Evolutionary conservation across 2,797 vertebrate genomes (phyloP), one percentile per base, ranked within the genome.

Genomic region (Mareca penelope): DNA sequence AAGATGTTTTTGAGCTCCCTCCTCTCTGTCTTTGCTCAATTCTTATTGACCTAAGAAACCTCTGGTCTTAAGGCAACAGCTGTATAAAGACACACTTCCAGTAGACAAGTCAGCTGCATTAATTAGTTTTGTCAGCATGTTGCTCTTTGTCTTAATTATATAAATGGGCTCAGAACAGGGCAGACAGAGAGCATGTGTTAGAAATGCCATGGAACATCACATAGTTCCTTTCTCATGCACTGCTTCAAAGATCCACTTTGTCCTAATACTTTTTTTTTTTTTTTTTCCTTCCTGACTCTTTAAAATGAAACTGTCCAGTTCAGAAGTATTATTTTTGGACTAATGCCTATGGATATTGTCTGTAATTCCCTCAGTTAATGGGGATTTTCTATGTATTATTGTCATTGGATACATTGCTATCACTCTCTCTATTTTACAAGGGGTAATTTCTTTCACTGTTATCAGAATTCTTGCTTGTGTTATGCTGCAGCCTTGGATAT

Each of bases 271-370:
- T 52, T 50, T 81, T 80, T 42, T 23, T 42, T 23, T 48, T 50
- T 81, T 68, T 52, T 95, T 80, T 53, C 28, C 29, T 79, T 89
- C 35, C 46, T 79, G 39, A 16, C 13, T 42, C 52, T 76, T 92
- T 68, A 75, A 87, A 83, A 8, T 56, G 11, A 90, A 89, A 60
- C 39, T 44, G 16, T 35, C 6, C 46, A 39, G 22, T 69, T 92
- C 46, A 88, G 55, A 96, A 55, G 44, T 80, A 52, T 71, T 92
- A 56, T 59, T 88, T 40, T 81, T 95, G 96, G 73, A 61, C 11
- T 53, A 19, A 55, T 44, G 69, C 39, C 77, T 67, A 13, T 42
- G 35, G 65, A 63, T 72, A 64, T 44, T 67, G 24, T 12, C 1
- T 2, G 57, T 63, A 84, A 88, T 84, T 79, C 10, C n/a, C 40